These are phyloP conservation scores for Scaptomyza montana DNA, from an alignment of 1,140 invertebrate genomes.

Conservation along the genomic window DNA sequence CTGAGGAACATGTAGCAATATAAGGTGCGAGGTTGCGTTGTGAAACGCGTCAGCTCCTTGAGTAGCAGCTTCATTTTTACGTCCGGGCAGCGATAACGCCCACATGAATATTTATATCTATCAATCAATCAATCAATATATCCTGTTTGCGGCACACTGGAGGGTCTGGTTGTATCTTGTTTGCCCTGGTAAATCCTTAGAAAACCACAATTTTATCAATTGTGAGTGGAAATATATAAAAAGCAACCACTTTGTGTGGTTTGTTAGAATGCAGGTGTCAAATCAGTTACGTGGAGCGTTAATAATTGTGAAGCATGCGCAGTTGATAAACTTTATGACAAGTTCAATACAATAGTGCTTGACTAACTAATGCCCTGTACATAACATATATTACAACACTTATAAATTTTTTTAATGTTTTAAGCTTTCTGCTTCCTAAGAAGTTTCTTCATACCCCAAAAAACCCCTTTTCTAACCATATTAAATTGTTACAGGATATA, in stretches of 20 bases:
- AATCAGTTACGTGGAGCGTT: constrained; percentile 61
- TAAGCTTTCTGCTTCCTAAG: too few relatives aligned
- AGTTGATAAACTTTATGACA: constrained; percentile 4
- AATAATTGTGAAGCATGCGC: constrained; percentile 58
- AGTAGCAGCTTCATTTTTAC: constrained; percentile 79
- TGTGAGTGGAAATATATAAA: not conserved
- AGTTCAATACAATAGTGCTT: not conserved
- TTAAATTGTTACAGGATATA: not conserved
- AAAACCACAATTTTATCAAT: not conserved
- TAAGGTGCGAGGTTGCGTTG: constrained; percentile 89
- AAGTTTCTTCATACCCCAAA: too few relatives aligned
- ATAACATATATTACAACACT: too few relatives aligned
- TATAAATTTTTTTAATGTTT: too few relatives aligned
- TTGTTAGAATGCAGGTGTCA: constrained; percentile 48
- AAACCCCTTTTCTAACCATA: too few relatives aligned
- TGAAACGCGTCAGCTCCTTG: constrained; percentile 87
- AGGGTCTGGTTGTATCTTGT: constrained; percentile 31
- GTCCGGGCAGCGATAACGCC: constrained; percentile 23
- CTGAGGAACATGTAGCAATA: constrained; percentile 91
- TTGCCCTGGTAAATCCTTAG: not conserved
- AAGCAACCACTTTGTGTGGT: constrained; percentile 15
- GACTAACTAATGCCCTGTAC: not conserved
- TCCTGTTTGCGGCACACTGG: constrained; percentile 49
- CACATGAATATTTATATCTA: not conserved
- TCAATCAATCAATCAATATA: not conserved